Evolutionary conservation across 2,888 invertebrate genomes (phyloP), one percentile per base, ranked within the genome.

Genomic region (Eilema sororculum): DNA sequence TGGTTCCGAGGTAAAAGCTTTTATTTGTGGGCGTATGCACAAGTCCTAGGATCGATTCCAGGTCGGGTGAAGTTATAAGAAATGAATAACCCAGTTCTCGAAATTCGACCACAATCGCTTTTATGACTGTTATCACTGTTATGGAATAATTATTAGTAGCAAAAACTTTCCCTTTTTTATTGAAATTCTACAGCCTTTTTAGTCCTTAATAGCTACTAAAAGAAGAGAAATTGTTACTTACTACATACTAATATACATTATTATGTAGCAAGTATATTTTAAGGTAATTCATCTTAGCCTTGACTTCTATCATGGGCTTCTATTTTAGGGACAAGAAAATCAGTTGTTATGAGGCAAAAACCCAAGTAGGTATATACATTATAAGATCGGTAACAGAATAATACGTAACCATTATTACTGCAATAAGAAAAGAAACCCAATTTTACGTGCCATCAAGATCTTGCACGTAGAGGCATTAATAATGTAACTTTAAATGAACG

Each of bases 401-500:
- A 52, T 52, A 52, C n/a, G n/a, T 52, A 52, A 52, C 52, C 52
- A 52, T 67, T 28, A 22, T 68, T 71, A 65, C 60, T 60, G 37
- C 67, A 64, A 71, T n/a, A 68, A 73, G n/a, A 41, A 69, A 73
- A 60, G 59, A 67, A 58, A 65, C 67, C 59, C 30, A 69, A 72
- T 71, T 76, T 72, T 58, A 64, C 69, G 37, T 56, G 56, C 37
- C 71, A 69, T 65, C 28, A 73, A 67, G 71, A 74, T 71, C 65
- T 80, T 74, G 66, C 67, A 22, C 64, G 76, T 69, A 37, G 52
- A 56, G 61, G 68, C 76, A 79, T 81, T 81, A 82, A 82, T 79
- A 79, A 82, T 78, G 71, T 67, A 81, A 82, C 78, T 77, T 74
- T 65, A 79, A 77, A 80, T 71, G 76, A 71, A 73, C 68, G 59